phyloP scores from a whole-genome alignment of 2,797 vertebrate genomes.

The Neopelma chrysocephalum region DNA sequence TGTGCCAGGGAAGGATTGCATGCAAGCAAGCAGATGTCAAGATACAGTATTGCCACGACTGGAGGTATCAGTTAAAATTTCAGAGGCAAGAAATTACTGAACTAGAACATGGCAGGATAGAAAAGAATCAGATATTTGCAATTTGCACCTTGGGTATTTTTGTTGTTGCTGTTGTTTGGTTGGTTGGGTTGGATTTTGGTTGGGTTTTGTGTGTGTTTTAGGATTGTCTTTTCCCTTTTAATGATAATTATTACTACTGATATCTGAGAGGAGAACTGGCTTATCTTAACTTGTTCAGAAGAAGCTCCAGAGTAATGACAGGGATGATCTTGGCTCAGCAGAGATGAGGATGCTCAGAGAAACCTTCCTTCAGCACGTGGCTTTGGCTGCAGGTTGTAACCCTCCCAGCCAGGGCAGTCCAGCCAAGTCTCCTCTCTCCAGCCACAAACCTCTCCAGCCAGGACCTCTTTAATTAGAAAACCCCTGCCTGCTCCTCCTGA shows the following conservation, averaged over 20 bases:
- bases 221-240: not conserved
- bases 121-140: not conserved
- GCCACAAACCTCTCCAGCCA: not conserved
- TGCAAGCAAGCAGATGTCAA: not conserved
- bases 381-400: not conserved
- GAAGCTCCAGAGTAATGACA: not conserved
- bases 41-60: not conserved
- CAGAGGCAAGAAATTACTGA: not conserved
- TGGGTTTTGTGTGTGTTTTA: not conserved
- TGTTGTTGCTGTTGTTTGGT: fast-evolving
- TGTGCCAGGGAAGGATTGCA: not conserved
- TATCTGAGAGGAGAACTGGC: not conserved
- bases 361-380: not conserved
- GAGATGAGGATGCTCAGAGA: not conserved
- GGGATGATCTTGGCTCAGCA: not conserved
- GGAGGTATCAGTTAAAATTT: not conserved
- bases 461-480: not conserved
- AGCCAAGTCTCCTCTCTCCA: not conserved
- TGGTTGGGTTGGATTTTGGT: not conserved
- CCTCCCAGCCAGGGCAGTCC: not conserved
- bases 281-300: not conserved
- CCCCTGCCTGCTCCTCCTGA: not conserved
- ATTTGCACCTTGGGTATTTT: not conserved
- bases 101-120: fast-evolving
- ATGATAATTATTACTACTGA: not conserved